Conservation (phyloP, 37 sponge, comb jelly and placozoan species). For the Hormiphora californensis region DNA sequence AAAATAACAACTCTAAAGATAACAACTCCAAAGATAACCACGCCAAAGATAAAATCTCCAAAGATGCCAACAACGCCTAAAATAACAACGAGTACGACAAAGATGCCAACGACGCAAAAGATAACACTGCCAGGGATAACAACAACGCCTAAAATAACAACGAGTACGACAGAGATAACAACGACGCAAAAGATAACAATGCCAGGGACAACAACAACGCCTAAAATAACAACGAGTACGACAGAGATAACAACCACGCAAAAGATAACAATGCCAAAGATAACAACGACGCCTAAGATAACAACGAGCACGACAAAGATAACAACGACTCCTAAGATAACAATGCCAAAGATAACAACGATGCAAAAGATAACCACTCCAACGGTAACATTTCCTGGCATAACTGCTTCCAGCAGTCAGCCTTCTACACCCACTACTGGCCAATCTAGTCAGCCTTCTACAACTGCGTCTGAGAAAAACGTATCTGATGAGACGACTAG, state of each 20-base stretch:
- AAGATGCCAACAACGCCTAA: too few relatives aligned
- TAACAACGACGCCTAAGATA: not conserved
- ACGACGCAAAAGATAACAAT: not conserved
- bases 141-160: conserved; percentile 10
- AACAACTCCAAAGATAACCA: not conserved
- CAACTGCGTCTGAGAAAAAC: too few relatives aligned
- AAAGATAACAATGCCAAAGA: conserved; percentile 1
- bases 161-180: not conserved
- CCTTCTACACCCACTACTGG: too few relatives aligned
- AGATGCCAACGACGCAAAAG: not conserved
- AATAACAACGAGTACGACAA: too few relatives aligned
- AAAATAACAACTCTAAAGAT: not conserved
- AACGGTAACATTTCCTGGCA: too few relatives aligned
- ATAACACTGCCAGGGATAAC: not conserved
- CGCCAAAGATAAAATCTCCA: too few relatives aligned
- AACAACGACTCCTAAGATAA: not conserved
- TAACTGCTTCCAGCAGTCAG: too few relatives aligned
- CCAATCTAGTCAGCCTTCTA: too few relatives aligned
- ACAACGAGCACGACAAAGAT: conserved; percentile 22
- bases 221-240: not conserved
- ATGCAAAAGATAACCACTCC: not conserved
- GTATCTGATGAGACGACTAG: too few relatives aligned
- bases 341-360: not conserved
- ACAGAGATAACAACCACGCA: not conserved
- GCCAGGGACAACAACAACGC: conserved; percentile 23